Conservation (phyloP, 1,140 invertebrate genomes). For the Ylistrum balloti region DNA sequence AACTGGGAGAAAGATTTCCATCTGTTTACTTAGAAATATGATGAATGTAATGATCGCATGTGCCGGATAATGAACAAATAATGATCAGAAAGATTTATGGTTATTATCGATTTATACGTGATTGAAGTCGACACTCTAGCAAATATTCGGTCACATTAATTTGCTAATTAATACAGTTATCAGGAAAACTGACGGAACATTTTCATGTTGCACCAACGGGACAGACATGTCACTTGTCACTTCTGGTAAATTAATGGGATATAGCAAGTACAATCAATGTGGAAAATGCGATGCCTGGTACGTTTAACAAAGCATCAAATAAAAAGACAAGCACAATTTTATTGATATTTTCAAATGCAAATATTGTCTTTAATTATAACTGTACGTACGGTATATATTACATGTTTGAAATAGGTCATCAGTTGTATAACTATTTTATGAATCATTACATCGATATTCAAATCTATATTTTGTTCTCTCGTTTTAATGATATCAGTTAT, state of each 20-base stretch:
- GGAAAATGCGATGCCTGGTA: no score
- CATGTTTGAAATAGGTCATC: no score
- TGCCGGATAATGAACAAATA: background rate
- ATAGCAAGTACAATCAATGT: background rate
- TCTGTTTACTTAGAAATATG: conserved; percentile 14
- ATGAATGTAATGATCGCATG: background rate
- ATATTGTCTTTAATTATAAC: no score
- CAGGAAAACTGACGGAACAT: background rate
- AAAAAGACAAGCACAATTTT: no score
- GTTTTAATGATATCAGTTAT: no score
- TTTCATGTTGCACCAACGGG: background rate
- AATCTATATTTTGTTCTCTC: no score
- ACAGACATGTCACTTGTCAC: background rate
- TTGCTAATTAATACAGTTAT: conserved; percentile 4
- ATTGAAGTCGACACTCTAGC: background rate
- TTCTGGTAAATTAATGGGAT: background rate
- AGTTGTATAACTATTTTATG: no score
- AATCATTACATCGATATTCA: no score
- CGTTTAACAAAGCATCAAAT: no score
- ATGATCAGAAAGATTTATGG: background rate
- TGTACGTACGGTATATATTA: no score
- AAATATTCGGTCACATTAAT: background rate
- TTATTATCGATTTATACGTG: background rate
- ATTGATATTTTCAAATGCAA: no score
- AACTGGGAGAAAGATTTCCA: background rate